Evolutionary conservation across 2,797 vertebrate species (phyloP).

Genomic region (Lerista edwardsae): DNA sequence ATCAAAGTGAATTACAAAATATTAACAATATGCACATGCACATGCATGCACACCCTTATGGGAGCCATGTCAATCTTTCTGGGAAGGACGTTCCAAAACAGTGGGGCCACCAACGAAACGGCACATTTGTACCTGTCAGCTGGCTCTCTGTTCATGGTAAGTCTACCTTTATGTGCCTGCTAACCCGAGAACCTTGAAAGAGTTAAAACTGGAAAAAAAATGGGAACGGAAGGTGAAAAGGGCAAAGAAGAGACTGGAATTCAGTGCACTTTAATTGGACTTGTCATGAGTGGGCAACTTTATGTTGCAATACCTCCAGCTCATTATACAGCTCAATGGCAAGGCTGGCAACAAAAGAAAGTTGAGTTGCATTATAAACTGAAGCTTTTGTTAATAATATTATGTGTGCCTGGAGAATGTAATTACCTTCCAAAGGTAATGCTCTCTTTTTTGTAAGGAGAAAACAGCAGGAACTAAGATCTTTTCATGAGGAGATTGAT

Average conservation of each 20-base stretch:
- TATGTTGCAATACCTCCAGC: not conserved
- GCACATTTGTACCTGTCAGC: too few species aligned
- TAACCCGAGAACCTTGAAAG: too few species aligned
- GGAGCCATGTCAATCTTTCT: too few species aligned
- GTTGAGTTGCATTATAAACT: not conserved
- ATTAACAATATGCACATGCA: too few species aligned
- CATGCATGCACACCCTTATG: too few species aligned
- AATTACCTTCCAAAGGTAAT: slow-evolving; percentile 12
- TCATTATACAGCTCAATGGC: not conserved
- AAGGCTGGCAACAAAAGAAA: not conserved
- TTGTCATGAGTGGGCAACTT: not conserved
- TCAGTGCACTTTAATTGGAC: not conserved
- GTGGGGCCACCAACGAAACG: too few species aligned
- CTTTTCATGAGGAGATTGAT: not conserved
- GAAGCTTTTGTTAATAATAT: slow-evolving; percentile 11
- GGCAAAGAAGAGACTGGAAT: not conserved
- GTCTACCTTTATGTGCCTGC: too few species aligned
- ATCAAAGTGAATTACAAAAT: too few species aligned
- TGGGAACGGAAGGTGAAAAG: not conserved
- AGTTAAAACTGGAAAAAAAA: not conserved
- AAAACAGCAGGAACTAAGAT: slow-evolving; percentile 20
- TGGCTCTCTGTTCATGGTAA: too few species aligned
- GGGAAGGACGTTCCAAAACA: too few species aligned
- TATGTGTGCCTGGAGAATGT: slow-evolving; percentile 3
- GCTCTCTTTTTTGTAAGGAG: not conserved